Percentiles rank a stretch among this genome's conserved stretches.
These are phyloP conservation scores for Mongoloraphidia duomilia DNA, from an alignment of 2,888 invertebrate species.

Conservation along the genomic window DNA sequence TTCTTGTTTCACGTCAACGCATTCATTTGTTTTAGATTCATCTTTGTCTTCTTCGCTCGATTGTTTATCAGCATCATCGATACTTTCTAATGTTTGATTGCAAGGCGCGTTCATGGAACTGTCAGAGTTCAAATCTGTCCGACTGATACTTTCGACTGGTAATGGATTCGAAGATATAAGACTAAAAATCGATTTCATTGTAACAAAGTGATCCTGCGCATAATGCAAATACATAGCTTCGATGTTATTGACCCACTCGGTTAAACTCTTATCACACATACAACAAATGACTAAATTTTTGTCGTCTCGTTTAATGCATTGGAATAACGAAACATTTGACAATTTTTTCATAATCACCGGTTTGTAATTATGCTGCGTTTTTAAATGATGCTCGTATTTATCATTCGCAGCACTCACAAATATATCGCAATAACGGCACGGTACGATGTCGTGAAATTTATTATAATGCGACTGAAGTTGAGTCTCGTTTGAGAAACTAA, in stretches of 20 bases:
- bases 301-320: background rate
- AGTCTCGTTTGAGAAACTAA: background rate
- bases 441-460: slow-evolving; percentile 1
- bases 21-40: too few species aligned
- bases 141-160: background rate
- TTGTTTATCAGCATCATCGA: too few species aligned
- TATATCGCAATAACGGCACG: slow-evolving; percentile 2
- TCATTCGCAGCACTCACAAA: background rate
- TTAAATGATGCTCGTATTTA: slow-evolving; percentile 1
- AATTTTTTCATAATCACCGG: background rate
- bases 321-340: background rate
- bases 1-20: too few species aligned
- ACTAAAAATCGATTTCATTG: slow-evolving; percentile 1
- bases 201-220: background rate
- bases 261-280: background rate
- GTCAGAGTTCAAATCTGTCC: too few species aligned
- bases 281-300: background rate
- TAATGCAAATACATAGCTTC: slow-evolving; percentile 1
- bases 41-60: too few species aligned
- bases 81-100: too few species aligned
- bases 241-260: background rate
- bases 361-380: background rate
- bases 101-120: too few species aligned
- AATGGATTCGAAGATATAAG: slow-evolving; percentile 2
- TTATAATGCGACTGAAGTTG: slow-evolving; percentile 1